A percentile compares a stretch with the other conserved stretches of the same genome.
phyloP scores from a whole-genome alignment of 2,888 invertebrate species.

The Volucella bombylans region DNA sequence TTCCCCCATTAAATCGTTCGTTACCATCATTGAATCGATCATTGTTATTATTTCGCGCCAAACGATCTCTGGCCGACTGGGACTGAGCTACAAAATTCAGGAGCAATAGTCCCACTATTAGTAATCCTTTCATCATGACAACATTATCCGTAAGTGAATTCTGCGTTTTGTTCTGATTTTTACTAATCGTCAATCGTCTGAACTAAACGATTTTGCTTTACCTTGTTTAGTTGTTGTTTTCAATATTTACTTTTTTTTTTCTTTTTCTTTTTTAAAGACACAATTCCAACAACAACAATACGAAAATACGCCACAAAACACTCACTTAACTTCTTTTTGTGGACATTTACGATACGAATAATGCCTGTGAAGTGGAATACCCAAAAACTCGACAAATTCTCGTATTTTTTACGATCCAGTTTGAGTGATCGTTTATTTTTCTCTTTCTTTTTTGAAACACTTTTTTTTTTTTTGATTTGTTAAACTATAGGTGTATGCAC shows the following conservation, averaged over 20 bases:
- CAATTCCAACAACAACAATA: constrained; percentile 16
- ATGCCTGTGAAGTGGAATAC: constrained; percentile 31
- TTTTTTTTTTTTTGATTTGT: no score
- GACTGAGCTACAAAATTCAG: constrained; percentile 77
- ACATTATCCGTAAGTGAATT: constrained; percentile 72
- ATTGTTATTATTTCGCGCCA: constrained; percentile 76
- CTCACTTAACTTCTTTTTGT: constrained; percentile 45
- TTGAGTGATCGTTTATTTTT: constrained; percentile 67
- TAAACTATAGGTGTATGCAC: no score
- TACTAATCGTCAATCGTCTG: constrained; percentile 39
- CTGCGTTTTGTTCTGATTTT: constrained; percentile 40
- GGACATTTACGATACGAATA: constrained; percentile 45
- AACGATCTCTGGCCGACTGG: constrained; percentile 76
- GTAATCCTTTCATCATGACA: constrained; percentile 78
- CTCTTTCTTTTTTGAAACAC: constrained; percentile 16
- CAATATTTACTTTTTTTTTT: constrained; percentile 2
- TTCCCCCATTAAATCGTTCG: constrained; percentile 37
- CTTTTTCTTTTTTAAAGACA: neutral
- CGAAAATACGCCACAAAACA: constrained; percentile 31
- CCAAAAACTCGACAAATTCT: constrained; percentile 36
- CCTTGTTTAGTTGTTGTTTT: constrained; percentile 8
- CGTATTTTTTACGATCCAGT: constrained; percentile 70
- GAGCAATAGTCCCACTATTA: constrained; percentile 78
- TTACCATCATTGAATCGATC: constrained; percentile 39
- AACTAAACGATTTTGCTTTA: constrained; percentile 20